phyloP scores from a whole-genome alignment of 2,888 invertebrate genomes.

The Spialia ferax region DNA sequence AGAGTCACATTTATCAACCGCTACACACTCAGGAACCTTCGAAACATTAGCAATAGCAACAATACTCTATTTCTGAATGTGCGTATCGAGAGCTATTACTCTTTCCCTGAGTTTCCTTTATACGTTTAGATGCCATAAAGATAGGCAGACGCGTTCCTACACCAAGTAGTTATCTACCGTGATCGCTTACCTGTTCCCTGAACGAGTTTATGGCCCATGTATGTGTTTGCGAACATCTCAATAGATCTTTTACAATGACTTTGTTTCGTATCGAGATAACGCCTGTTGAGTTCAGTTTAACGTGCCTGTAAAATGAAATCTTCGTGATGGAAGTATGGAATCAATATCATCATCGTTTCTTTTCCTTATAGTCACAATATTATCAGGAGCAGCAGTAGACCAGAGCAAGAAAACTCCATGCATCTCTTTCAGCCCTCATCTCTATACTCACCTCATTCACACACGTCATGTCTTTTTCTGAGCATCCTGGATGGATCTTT shows the following conservation, averaged over 20 bases:
- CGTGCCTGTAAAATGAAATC: conserved; percentile 2
- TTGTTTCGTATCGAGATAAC: conserved; percentile 37
- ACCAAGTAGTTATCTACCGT: conserved; percentile 65
- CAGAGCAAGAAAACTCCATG: no score
- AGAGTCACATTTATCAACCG: conserved; percentile 69
- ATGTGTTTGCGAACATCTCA: conserved; percentile 51
- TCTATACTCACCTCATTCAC: no score
- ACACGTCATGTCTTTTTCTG: no score
- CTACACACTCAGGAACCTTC: conserved; percentile 56
- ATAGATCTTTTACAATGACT: conserved; percentile 40
- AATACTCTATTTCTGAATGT: conserved; percentile 73
- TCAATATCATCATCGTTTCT: no score
- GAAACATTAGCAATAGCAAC: conserved; percentile 66
- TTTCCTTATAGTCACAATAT: no score
- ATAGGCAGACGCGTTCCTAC: conserved; percentile 63
- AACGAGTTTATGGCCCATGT: conserved; percentile 65
- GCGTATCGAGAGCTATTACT: conserved; percentile 78
- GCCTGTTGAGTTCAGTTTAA: conserved; percentile 25
- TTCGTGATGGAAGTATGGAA: not conserved
- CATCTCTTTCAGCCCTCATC: no score
- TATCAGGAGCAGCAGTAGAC: no score
- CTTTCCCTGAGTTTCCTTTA: conserved; percentile 76
- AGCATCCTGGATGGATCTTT: no score
- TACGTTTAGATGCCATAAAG: conserved; percentile 80
- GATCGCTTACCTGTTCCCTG: conserved; percentile 71